Conservation (phyloP, 2,113 vertebrate species). For the Psammodynastes pulverulentus region DNA sequence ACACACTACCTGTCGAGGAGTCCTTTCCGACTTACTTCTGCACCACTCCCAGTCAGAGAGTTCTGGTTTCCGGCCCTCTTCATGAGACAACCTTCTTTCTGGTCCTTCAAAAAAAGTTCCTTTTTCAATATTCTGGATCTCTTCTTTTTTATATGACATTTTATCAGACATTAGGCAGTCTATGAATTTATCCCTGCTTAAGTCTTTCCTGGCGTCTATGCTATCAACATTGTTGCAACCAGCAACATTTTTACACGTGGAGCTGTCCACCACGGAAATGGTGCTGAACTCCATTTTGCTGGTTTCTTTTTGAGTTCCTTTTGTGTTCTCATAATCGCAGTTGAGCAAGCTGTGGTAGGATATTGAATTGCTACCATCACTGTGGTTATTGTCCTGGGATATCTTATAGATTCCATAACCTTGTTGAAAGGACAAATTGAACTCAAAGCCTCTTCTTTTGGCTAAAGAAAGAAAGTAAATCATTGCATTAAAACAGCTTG, state of each 20-base stretch:
- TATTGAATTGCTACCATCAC: constrained; percentile 58
- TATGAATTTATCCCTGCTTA: constrained; percentile 21
- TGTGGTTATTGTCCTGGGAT: constrained; percentile 65
- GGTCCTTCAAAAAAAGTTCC: constrained; percentile 69
- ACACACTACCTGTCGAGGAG: constrained; percentile 85
- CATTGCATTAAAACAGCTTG: neutral
- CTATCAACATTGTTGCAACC: constrained; percentile 46
- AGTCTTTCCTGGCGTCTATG: neutral
- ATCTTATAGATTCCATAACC: constrained; percentile 87
- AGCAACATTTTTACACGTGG: constrained; percentile 60
- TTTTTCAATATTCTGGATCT: constrained; percentile 58
- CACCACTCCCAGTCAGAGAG: constrained; percentile 96
- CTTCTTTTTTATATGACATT: constrained; percentile 26
- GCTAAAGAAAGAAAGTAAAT: constrained; percentile 65
- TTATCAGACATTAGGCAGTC: constrained; percentile 27
- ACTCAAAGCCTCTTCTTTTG: constrained; percentile 83
- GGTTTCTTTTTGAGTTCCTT: constrained; percentile 54
- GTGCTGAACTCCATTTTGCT: constrained; percentile 75
- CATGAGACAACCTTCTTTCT: constrained; percentile 82
- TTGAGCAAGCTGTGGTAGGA: constrained; percentile 73
- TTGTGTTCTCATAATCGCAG: constrained; percentile 59
- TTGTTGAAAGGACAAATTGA: constrained; percentile 90
- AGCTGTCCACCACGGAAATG: constrained; percentile 69
- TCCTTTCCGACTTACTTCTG: constrained; percentile 92
- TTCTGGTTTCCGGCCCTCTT: constrained; percentile 80